Evolutionary conservation across 1,140 invertebrate genomes (phyloP).

Genomic region (Caerostris extrusa): DNA sequence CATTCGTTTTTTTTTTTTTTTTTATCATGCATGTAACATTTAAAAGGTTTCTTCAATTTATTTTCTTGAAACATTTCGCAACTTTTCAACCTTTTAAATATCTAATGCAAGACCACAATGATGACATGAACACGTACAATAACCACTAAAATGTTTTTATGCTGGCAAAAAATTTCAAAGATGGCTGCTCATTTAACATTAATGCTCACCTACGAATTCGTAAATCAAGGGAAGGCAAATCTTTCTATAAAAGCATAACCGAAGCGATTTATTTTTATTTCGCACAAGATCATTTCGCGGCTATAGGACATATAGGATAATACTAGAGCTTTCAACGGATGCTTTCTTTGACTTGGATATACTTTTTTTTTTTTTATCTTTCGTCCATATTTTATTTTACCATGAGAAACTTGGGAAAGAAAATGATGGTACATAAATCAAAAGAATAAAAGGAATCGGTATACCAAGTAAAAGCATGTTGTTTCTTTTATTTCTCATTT

Average conservation of each 20-base stretch:
- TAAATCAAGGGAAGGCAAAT: neutral
- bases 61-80: too few relatives aligned
- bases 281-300: neutral
- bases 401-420: neutral
- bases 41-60: too few relatives aligned
- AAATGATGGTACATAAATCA: slow-evolving; percentile 30
- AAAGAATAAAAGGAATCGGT: slow-evolving; percentile 10
- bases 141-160: neutral
- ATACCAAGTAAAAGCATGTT: slow-evolving; percentile 5
- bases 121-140: neutral
- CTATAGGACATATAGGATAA: neutral
- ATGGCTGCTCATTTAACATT: neutral
- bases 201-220: neutral
- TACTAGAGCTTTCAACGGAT: neutral
- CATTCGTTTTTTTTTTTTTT: too few relatives aligned
- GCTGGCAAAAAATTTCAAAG: neutral
- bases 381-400: slow-evolving; percentile 9
- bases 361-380: neutral
- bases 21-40: too few relatives aligned
- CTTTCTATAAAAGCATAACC: neutral
- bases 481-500: slow-evolving; percentile 4
- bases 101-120: too few relatives aligned
- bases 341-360: neutral
- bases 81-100: too few relatives aligned
- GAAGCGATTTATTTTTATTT: neutral